Evolutionary conservation across 2,113 vertebrate genomes (phyloP).

Genomic region (Pyxicephalus adspersus): DNA sequence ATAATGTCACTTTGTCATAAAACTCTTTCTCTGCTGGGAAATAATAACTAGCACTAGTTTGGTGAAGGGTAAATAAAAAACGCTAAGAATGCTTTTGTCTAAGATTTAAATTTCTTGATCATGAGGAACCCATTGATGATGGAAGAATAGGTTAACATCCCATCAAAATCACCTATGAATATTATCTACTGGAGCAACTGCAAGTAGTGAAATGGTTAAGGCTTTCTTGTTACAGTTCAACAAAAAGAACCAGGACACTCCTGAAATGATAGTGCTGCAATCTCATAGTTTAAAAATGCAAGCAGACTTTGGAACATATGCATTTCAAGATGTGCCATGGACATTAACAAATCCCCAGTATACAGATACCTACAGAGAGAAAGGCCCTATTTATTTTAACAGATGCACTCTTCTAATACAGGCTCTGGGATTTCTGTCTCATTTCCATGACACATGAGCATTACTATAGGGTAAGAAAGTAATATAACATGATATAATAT

Average conservation of each 20-base stretch:
- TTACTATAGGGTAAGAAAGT: conserved; percentile 72
- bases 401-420: conserved; percentile 55
- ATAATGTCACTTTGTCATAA: too few relatives aligned
- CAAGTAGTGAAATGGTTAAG: not conserved
- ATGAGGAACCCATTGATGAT: too few relatives aligned
- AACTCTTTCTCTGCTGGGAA: too few relatives aligned
- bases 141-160: not conserved
- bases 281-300: conserved; percentile 34
- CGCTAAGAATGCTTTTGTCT: too few relatives aligned
- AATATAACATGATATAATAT: conserved; percentile 75
- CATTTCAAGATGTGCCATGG: conserved; percentile 31
- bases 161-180: not conserved
- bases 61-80: too few relatives aligned
- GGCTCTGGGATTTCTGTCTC: conserved; percentile 60
- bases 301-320: conserved; percentile 29
- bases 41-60: too few relatives aligned
- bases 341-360: conserved; percentile 52
- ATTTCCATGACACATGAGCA: conserved; percentile 74
- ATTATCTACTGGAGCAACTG: not conserved
- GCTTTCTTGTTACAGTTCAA: not conserved
- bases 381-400: conserved; percentile 56
- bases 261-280: conserved; percentile 20
- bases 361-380: conserved; percentile 54
- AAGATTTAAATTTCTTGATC: too few relatives aligned
- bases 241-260: conserved; percentile 29